A percentile compares a stretch with the other conserved stretches of the same genome.
phyloP scores from a whole-genome alignment of 2,113 vertebrate species.

The Rhadina sibilatrix region DNA sequence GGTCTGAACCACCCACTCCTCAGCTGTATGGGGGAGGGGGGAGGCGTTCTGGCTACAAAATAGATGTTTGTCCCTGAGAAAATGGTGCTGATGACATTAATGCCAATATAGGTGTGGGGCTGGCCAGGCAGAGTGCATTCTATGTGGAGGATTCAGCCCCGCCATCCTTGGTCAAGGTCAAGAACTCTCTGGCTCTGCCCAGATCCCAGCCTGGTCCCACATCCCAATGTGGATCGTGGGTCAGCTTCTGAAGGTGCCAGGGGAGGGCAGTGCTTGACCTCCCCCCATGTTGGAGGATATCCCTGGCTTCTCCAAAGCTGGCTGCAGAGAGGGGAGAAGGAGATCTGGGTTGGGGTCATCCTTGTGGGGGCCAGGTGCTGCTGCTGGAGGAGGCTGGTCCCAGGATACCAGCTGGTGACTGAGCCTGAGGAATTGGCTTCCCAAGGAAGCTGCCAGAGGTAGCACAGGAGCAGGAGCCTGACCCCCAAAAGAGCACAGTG shows the following conservation, averaged over 20 bases:
- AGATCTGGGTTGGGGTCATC: neutral
- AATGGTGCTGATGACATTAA: neutral
- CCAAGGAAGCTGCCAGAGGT: neutral
- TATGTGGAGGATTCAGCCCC: fast-evolving
- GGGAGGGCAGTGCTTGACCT: neutral
- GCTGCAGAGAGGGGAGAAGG: neutral
- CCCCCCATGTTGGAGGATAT: neutral
- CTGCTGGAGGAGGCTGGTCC: neutral
- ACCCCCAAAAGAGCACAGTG: neutral
- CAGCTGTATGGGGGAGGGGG: too few relatives aligned
- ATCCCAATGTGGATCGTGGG: neutral
- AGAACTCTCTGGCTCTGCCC: neutral
- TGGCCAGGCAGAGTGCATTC: fast-evolving
- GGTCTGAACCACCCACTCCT: neutral
- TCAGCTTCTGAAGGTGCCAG: neutral
- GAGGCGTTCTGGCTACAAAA: neutral
- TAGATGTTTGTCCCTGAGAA: neutral
- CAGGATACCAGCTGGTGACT: neutral
- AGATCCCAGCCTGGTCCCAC: neutral
- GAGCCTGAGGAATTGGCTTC: neutral
- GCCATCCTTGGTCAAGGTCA: neutral
- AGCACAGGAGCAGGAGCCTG: neutral
- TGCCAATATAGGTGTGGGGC: neutral
- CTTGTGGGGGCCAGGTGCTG: neutral
- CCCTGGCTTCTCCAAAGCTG: neutral